Conservation (phyloP, 2,888 invertebrate species). For the Caenorhabditis becei region DNA sequence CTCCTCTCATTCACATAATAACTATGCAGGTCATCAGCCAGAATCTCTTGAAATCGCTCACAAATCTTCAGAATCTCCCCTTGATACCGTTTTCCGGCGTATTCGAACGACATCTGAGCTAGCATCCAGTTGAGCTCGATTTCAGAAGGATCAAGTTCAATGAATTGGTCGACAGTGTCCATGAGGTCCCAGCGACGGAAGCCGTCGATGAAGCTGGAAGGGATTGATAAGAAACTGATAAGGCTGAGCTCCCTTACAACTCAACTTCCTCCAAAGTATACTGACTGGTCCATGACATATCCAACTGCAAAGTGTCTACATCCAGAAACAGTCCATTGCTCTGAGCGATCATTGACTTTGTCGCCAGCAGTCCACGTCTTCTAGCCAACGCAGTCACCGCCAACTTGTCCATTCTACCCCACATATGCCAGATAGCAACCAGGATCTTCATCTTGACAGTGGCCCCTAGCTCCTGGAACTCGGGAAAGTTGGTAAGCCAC, state of each 20-base stretch:
- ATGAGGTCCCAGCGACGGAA: constrained; percentile 18
- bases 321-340: constrained; percentile 46
- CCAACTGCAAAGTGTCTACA: constrained; percentile 37
- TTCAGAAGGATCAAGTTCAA: constrained; percentile 37
- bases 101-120: constrained; percentile 52
- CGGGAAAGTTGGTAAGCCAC: constrained; percentile 41
- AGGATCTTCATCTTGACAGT: constrained; percentile 24
- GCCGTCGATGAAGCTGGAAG: constrained; percentile 34
- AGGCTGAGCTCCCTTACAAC: constrained; percentile 29
- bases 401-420: constrained; percentile 32
- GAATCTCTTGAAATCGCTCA: constrained; percentile 18
- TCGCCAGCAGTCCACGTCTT: constrained; percentile 3
- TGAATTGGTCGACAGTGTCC: neutral
- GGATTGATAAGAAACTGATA: no score
- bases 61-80: constrained; percentile 36
- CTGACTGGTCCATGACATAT: constrained; percentile 31
- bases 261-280: constrained; percentile 32
- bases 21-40: constrained; percentile 37
- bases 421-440: constrained; percentile 43
- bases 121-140: constrained; percentile 54
- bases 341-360: constrained; percentile 32
- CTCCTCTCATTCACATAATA: constrained; percentile 38
- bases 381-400: constrained; percentile 26
- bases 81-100: constrained; percentile 49
- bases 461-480: constrained; percentile 14